Evolutionary conservation across 2,797 vertebrate genomes (phyloP), one percentile per base, ranked within the genome.

Genomic region (Takifugu ocellatus): DNA sequence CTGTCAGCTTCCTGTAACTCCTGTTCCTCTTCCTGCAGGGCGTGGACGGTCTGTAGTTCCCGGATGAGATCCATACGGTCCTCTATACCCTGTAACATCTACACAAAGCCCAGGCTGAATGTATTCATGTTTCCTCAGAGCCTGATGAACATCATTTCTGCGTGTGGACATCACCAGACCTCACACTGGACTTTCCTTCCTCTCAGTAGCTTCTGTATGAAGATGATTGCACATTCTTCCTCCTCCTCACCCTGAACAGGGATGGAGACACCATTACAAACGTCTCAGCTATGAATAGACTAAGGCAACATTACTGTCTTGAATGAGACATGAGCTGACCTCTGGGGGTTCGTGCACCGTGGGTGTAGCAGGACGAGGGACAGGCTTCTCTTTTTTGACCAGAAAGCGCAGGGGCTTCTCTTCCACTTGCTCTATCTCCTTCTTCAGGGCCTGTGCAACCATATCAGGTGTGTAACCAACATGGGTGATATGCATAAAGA

Each of bases 21-120:
- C 70, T 92, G 90, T 16, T 90, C 89, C 0, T 94, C 93, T 12
- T 77, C 85, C 66, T 94, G 94, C 2, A 98, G 88, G 0, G 92
- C 87, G 0, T 96, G 92, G 14, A 88, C 92, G 5, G 85, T 91
- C 54, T 93, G 93, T 54, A 98, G 76, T 64, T 98, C 96, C 63
- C 49, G 84, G 75, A 99, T 94, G 69, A 98, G 83, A 27, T 95
- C 94, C 61, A 88, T 24, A 0, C 87, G 77, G 77, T 91, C 94
- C 78, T 96, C 91, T 65, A 94, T 95, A 46, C 89, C 93, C 73
- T 93, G 92, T 79, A 94, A 94, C 90, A 97, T 93, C 97, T 99
- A 78, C 16, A 65, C 0, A 29, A 15, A 56, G 39, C 12, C 55
- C 10, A 55, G 33, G 12, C 33, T 12, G 9, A 4, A 36, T 36